Conservation (phyloP, 2,797 vertebrate genomes). For the Megaceryle alcyon region DNA sequence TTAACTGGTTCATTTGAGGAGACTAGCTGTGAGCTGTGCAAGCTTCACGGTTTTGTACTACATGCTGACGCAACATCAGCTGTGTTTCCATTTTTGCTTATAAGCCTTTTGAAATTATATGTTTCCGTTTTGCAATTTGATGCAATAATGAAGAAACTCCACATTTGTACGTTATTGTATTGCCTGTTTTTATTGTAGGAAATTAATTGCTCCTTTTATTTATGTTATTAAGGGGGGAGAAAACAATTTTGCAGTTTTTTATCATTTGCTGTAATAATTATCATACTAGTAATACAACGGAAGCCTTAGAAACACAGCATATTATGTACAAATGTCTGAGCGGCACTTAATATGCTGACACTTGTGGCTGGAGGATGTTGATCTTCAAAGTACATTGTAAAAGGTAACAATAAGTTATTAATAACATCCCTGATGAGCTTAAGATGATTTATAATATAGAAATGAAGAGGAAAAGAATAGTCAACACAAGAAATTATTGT, state of each 20-base stretch:
- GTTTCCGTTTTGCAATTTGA: constrained; percentile 85
- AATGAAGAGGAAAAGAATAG: constrained; percentile 78
- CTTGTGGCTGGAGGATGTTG: constrained; percentile 73
- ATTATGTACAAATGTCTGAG: constrained; percentile 68
- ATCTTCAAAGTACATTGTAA: constrained; percentile 77
- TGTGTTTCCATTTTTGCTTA: constrained; percentile 86
- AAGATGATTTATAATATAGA: constrained; percentile 82
- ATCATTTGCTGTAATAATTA: constrained; percentile 83
- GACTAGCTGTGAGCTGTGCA: constrained; percentile 53
- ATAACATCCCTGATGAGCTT: constrained; percentile 85
- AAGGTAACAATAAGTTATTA: constrained; percentile 85
- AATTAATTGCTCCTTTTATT: constrained; percentile 85
- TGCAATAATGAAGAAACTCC: constrained; percentile 85
- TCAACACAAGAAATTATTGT: constrained; percentile 82
- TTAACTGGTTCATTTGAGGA: constrained; percentile 54
- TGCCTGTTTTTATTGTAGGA: constrained; percentile 85
- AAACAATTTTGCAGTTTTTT: constrained; percentile 80
- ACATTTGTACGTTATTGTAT: constrained; percentile 85
- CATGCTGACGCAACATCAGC: constrained; percentile 81
- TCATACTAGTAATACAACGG: constrained; percentile 77
- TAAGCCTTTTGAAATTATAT: constrained; percentile 86
- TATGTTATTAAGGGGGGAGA: constrained; percentile 81
- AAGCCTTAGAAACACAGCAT: constrained; percentile 65
- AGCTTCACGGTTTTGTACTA: constrained; percentile 70
- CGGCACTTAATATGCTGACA: constrained; percentile 59